Evolutionary conservation across 2,888 invertebrate species (phyloP).

Genomic region (Brachycybe producta): DNA sequence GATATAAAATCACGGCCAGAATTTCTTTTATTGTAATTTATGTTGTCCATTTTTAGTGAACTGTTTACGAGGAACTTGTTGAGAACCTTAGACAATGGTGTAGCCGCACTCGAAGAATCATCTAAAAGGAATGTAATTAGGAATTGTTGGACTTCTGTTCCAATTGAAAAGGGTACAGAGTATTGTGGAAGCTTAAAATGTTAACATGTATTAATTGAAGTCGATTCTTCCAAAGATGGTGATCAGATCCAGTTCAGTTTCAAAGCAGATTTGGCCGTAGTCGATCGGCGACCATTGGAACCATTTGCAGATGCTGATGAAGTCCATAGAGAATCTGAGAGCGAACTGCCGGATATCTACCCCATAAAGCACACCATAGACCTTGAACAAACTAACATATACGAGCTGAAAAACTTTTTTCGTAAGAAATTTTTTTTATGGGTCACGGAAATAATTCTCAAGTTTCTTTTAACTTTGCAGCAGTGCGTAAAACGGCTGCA

Average conservation of each 20-base stretch:
- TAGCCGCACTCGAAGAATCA: background rate
- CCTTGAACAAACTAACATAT: constrained; percentile 49
- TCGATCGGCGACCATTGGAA: constrained; percentile 42
- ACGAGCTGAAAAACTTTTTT: constrained; percentile 47
- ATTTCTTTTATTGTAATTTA: background rate
- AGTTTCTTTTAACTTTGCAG: constrained; percentile 11
- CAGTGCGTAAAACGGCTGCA: constrained; percentile 4
- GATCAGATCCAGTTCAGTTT: constrained; percentile 3
- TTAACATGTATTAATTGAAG: background rate
- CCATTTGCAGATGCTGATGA: constrained; percentile 37
- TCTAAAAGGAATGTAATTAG: background rate
- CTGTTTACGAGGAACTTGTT: background rate
- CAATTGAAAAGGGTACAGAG: constrained; percentile 2
- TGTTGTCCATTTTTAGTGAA: background rate
- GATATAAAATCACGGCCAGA: background rate
- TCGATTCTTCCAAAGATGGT: constrained; percentile 4
- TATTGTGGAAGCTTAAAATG: background rate
- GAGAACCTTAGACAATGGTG: background rate
- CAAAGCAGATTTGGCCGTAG: background rate
- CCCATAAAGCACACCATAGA: constrained; percentile 63
- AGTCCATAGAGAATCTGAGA: constrained; percentile 40
- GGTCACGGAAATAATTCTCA: background rate
- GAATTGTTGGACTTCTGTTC: background rate
- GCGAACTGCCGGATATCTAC: constrained; percentile 53
- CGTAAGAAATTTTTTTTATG: constrained; percentile 46